A percentile compares a stretch with the other conserved stretches of the same genome.
These are phyloP conservation scores for Macrostomum lignano DNA, from an alignment of 1,140 invertebrate species.

Conservation along the genomic window DNA sequence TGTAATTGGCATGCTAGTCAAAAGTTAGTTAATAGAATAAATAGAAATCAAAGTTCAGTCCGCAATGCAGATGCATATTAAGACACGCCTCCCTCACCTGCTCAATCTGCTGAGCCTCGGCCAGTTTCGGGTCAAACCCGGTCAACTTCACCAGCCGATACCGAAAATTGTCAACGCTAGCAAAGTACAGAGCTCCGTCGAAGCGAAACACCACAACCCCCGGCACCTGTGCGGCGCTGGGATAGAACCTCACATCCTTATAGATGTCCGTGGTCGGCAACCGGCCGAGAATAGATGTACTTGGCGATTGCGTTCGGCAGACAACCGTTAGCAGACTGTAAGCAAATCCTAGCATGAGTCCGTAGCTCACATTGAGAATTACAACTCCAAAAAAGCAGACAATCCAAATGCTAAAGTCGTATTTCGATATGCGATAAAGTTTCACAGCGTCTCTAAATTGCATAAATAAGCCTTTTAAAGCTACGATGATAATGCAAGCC, in stretches of 20 bases:
- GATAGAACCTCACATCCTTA: slow-evolving; percentile 13
- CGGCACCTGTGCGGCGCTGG: slow-evolving; percentile 11
- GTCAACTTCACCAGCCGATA: too few relatives aligned
- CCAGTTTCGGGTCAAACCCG: too few relatives aligned
- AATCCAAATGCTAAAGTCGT: slow-evolving; percentile 54
- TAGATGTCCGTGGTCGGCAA: slow-evolving; percentile 24
- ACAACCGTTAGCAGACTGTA: slow-evolving; percentile 42
- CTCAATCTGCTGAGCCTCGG: too few relatives aligned
- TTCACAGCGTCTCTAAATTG: slow-evolving; percentile 44
- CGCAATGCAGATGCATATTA: too few relatives aligned
- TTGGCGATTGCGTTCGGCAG: slow-evolving; percentile 17
- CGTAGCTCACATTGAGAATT: slow-evolving; percentile 53
- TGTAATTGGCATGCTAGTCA: too few relatives aligned
- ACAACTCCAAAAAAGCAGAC: slow-evolving; percentile 47
- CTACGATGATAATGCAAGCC: slow-evolving; percentile 60
- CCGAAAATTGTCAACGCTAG: slow-evolving; percentile 22
- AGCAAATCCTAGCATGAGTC: slow-evolving; percentile 40
- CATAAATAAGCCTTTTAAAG: slow-evolving; percentile 57
- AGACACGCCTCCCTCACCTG: too few relatives aligned
- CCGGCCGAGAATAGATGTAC: slow-evolving; percentile 16
- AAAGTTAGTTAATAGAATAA: too few relatives aligned
- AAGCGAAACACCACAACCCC: slow-evolving; percentile 27
- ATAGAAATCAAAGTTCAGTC: too few relatives aligned
- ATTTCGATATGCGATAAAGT: slow-evolving; percentile 43
- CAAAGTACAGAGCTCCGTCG: slow-evolving; percentile 23